These are phyloP conservation scores for Lypha dubia DNA, from an alignment of 2,888 invertebrate species.

Conservation along the genomic window DNA sequence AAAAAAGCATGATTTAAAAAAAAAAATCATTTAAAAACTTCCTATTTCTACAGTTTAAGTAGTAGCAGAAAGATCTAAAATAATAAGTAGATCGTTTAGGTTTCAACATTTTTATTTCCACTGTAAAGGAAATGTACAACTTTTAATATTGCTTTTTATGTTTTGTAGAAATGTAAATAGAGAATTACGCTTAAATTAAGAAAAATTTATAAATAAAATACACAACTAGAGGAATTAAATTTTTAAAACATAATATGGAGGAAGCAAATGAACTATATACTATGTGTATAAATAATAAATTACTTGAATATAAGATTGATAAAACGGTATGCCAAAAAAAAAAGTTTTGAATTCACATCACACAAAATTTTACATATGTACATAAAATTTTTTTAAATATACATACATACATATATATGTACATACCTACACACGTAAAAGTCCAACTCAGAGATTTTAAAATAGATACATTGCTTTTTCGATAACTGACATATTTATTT, in stretches of 20 bases:
- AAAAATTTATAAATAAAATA: slow-evolving; percentile 37
- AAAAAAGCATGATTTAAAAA: not conserved
- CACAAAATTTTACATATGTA: slow-evolving; percentile 29
- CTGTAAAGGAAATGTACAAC: slow-evolving; percentile 15
- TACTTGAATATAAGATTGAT: slow-evolving; percentile 24
- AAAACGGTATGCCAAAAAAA: slow-evolving; percentile 55
- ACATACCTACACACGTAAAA: no score
- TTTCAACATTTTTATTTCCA: slow-evolving; percentile 8
- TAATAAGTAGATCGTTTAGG: slow-evolving; percentile 4
- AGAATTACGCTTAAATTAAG: slow-evolving; percentile 56
- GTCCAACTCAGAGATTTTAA: slow-evolving; percentile 4
- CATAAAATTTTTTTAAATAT: not conserved
- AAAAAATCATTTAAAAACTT: not conserved
- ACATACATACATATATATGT: not conserved
- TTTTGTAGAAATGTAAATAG: slow-evolving; percentile 59
- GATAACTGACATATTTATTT: no score
- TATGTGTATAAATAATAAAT: slow-evolving; percentile 55
- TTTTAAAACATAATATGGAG: slow-evolving; percentile 40
- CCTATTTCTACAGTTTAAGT: not conserved
- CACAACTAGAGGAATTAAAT: slow-evolving; percentile 50
- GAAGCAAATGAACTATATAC: slow-evolving; percentile 70
- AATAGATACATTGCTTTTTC: no score
- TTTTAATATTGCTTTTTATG: slow-evolving; percentile 39
- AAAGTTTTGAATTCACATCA: slow-evolving; percentile 30
- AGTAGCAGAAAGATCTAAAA: not conserved